Percentiles rank a stretch among this genome's conserved stretches.
phyloP scores from a whole-genome alignment of 2,888 invertebrate genomes.

The Apocheima hispidaria region DNA sequence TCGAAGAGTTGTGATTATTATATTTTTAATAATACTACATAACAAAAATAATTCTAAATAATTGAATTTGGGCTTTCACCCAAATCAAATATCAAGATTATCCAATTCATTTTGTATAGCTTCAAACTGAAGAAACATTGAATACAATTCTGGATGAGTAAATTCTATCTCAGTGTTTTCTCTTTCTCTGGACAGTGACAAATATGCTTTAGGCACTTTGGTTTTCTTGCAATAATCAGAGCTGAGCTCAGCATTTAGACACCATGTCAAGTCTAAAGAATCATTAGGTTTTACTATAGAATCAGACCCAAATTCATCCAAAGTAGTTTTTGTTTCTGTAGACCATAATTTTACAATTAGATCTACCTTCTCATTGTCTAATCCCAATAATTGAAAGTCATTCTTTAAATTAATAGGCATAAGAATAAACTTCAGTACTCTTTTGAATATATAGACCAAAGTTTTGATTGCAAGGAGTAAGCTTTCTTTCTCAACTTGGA shows the following conservation, averaged over 20 bases:
- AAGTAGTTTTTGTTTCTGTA: constrained; percentile 66
- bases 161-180: constrained; percentile 70
- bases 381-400: constrained; percentile 66
- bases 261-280: constrained; percentile 67
- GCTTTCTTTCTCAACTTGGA: constrained; percentile 65
- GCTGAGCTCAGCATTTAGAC: constrained; percentile 77
- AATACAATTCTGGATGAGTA: constrained; percentile 74
- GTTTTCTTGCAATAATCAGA: constrained; percentile 74
- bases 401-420: constrained; percentile 74
- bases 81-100: constrained; percentile 60
- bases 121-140: constrained; percentile 76
- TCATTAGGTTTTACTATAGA: constrained; percentile 54
- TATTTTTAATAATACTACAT: no score
- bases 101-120: constrained; percentile 79
- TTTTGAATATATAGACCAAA: constrained; percentile 70
- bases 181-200: constrained; percentile 56
- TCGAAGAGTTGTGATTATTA: no score
- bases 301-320: constrained; percentile 65
- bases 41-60: no score
- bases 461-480: constrained; percentile 70
- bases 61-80: no score
- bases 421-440: constrained; percentile 73
- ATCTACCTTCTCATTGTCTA: constrained; percentile 69
- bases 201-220: constrained; percentile 74
- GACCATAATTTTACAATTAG: constrained; percentile 76